Conservation (phyloP, 2,888 invertebrate species). For the Scaptomyza reducta region DNA sequence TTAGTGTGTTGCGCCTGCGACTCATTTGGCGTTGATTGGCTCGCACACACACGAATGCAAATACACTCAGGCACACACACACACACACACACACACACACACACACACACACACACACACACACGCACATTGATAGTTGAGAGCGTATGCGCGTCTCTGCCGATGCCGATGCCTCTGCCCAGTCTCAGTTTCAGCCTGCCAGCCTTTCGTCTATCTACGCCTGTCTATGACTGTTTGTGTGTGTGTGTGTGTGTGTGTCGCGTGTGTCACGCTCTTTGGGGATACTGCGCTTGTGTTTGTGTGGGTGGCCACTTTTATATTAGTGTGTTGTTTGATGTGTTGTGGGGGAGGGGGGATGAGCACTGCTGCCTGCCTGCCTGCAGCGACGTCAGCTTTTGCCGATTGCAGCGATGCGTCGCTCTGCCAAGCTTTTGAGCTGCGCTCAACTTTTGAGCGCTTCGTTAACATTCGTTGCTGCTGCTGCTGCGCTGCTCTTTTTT, state of each 20-base stretch:
- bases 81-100: conserved; percentile 10
- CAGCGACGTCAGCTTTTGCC: conserved; percentile 18
- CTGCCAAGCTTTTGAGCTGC: conserved; percentile 46
- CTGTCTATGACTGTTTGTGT: conserved; percentile 12
- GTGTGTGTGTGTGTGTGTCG: conserved; percentile 49
- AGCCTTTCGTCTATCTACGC: conserved; percentile 15
- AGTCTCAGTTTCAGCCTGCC: conserved; percentile 20
- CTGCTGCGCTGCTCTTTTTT: conserved; percentile 14
- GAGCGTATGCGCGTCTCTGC: conserved; percentile 34
- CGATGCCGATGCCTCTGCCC: conserved; percentile 13
- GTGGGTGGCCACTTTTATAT: conserved; percentile 51
- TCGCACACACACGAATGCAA: conserved; percentile 44
- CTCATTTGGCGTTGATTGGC: conserved; percentile 62
- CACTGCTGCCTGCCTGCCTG: conserved; percentile 20
- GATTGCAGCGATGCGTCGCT: conserved; percentile 53
- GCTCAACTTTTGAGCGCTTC: conserved; percentile 53
- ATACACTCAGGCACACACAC: conserved; percentile 4
- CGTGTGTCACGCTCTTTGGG: conserved; percentile 62
- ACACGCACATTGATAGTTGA: conserved; percentile 24
- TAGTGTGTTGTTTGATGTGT: too few relatives aligned
- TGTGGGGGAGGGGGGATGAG: conserved; percentile 18
- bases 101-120: conserved; percentile 6
- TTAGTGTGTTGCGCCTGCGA: conserved; percentile 58
- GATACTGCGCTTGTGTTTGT: conserved; percentile 51
- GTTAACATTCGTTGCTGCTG: conserved; percentile 52